A percentile compares a stretch with the other conserved stretches of the same genome.
phyloP scores from a whole-genome alignment of 2,888 invertebrate species.

The Chrysolina oricalcia region DNA sequence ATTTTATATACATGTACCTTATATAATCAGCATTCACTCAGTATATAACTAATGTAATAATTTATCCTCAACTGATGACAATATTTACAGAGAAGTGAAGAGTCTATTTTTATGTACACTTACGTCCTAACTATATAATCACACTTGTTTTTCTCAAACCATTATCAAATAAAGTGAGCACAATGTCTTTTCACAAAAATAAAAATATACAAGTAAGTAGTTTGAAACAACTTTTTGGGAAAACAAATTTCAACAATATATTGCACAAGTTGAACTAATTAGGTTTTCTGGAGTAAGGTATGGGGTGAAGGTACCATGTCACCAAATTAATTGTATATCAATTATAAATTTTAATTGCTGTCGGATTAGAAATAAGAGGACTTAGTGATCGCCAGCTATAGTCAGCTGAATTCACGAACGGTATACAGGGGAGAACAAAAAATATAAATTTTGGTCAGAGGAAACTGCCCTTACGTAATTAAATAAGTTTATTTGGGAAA shows the following conservation, averaged over 20 bases:
- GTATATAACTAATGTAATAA: conserved; percentile 63
- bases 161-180: conserved; percentile 62
- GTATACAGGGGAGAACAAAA: too few species aligned
- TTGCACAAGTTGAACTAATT: conserved; percentile 47
- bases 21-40: conserved; percentile 60
- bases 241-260: conserved; percentile 55
- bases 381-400: too few species aligned
- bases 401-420: too few species aligned
- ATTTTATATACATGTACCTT: conserved; percentile 60
- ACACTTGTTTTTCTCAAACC: conserved; percentile 66
- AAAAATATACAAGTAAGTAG: conserved; percentile 45
- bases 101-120: conserved; percentile 65
- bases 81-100: conserved; percentile 68
- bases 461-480: too few species aligned
- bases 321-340: not conserved
- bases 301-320: not conserved
- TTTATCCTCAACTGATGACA: conserved; percentile 64
- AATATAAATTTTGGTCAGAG: too few species aligned
- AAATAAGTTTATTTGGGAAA: too few species aligned
- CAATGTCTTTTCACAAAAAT: conserved; percentile 61
- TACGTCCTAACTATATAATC: conserved; percentile 65
- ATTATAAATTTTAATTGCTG: too few species aligned
- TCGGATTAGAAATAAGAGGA: too few species aligned
- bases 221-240: conserved; percentile 30
- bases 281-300: not conserved